These are phyloP conservation scores for Acrocephalus kingi DNA, from an alignment of 2,113 vertebrate species.

Conservation along the genomic window DNA sequence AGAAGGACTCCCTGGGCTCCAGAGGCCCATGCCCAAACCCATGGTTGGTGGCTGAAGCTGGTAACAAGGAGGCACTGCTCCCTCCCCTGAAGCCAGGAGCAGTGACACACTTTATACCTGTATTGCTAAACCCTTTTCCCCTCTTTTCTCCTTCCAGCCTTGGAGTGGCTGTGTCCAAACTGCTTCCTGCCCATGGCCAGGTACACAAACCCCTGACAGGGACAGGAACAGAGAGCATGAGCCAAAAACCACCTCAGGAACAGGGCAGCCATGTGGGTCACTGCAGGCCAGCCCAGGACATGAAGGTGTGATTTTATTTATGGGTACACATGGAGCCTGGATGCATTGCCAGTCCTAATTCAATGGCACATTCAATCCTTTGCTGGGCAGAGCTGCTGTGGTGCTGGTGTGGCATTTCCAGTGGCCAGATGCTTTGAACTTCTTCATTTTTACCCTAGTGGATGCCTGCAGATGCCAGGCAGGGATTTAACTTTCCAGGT, in stretches of 20 bases:
- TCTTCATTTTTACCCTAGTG: neutral
- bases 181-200: neutral
- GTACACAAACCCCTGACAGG: neutral
- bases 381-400: neutral
- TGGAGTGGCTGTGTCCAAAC: accelerated
- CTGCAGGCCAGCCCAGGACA: neutral
- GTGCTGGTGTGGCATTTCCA: neutral
- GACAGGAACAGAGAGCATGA: neutral
- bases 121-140: neutral
- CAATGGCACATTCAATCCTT: neutral
- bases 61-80: neutral
- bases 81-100: neutral
- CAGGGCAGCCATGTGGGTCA: accelerated
- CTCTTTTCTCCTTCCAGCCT: neutral
- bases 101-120: neutral
- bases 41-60: neutral
- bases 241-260: neutral
- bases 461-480: neutral
- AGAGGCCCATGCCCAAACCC: neutral
- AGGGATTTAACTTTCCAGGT: neutral
- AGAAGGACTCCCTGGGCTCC: neutral
- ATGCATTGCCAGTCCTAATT: neutral
- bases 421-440: neutral
- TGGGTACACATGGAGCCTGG: neutral
- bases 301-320: neutral